Evolutionary conservation across 2,797 vertebrate species (phyloP).

Genomic region (Zalophus californianus): DNA sequence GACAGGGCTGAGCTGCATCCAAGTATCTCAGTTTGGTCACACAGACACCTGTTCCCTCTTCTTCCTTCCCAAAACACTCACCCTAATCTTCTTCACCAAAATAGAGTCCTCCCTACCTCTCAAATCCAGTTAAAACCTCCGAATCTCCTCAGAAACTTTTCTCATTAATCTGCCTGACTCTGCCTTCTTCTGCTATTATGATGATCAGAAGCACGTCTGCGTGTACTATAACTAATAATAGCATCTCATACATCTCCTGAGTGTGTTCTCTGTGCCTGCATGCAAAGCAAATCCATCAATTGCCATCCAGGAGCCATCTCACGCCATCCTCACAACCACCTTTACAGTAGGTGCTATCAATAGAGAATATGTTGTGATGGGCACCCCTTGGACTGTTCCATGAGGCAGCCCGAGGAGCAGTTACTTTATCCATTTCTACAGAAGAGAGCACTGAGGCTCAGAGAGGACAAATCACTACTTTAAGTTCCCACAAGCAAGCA

Average conservation of each 20-base stretch:
- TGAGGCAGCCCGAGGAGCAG: background rate
- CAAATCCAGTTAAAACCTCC: slow-evolving; percentile 24
- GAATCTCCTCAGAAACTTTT: slow-evolving; percentile 19
- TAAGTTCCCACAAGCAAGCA: slow-evolving; percentile 20
- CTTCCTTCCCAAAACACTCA: slow-evolving; percentile 45
- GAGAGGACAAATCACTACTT: background rate
- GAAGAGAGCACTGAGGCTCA: background rate
- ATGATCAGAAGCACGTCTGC: background rate
- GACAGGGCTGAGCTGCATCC: slow-evolving; percentile 51
- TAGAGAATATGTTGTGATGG: background rate
- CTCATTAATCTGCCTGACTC: background rate
- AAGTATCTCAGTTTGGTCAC: slow-evolving; percentile 62
- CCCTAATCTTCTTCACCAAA: slow-evolving; percentile 12
- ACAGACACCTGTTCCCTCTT: slow-evolving; percentile 43
- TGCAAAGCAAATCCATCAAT: background rate
- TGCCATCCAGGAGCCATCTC: background rate
- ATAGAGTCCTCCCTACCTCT: background rate
- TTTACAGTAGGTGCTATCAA: background rate
- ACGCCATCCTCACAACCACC: background rate
- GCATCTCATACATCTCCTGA: background rate
- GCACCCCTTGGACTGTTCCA: background rate
- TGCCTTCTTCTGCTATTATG: background rate
- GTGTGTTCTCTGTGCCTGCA: background rate
- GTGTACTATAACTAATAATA: background rate
- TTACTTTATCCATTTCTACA: background rate